Evolutionary conservation across 2,113 vertebrate species (phyloP), one percentile per base, ranked within the genome.

Genomic region (Tonatia bakeri): DNA sequence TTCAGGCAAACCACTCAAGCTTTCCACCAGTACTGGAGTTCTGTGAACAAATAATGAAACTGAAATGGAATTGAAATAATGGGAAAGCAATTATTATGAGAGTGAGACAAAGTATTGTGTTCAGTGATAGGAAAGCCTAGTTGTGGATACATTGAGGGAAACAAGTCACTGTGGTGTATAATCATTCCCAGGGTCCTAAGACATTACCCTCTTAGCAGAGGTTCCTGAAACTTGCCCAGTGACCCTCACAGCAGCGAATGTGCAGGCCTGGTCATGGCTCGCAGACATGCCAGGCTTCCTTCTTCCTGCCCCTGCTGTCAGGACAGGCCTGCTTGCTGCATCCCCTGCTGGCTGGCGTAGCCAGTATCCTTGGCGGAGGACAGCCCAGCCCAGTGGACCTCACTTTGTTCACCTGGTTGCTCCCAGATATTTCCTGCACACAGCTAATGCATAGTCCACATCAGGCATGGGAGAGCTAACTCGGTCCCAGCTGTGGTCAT

Each of bases 141-240:
- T 36, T 95, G 45, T 87, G 43, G 50, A 70, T 80, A 84, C 82
- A 91, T 70, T 72, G 84, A 95, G 80, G 75, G 75, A 81, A 56
- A 83, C 24, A 83, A 69, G 43, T 75, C 38, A 22, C 0, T 31
- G 47, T 52, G 22, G 75, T 59, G 5, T 13, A 54, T 1, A 50
- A 56, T 40, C 15, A 54, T 36, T 81, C 40, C 24, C n/a, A 45
- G 85, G n/a, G 52, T 73, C 54, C 59, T 26, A 22, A 38, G 26
- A 61, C 11, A 36, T 19, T 22, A 38, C 26, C 28, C n/a, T 16
- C 26, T 50, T 26, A 36, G 31, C 33, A 73, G 67, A 84, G 77
- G 33, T 40, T 73, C 31, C 40, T 73, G 64, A 65, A 14, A 43
- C 4, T 0, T 40, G 40, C 7, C 6, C 13, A 38, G 7, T 15